phyloP scores from a whole-genome alignment of 1,140 invertebrate species.

The Cotesia typhae region DNA sequence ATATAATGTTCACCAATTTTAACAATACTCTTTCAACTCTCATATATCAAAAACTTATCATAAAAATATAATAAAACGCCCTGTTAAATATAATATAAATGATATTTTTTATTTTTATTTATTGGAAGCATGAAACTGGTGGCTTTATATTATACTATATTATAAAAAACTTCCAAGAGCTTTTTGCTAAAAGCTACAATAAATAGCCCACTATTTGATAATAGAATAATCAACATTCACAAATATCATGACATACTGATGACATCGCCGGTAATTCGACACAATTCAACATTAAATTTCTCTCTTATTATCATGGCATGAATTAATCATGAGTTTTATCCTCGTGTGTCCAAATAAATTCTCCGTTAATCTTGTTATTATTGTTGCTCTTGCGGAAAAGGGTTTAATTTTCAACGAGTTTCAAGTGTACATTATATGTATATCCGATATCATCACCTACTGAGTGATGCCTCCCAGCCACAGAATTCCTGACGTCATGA shows the following conservation, averaged over 20 bases:
- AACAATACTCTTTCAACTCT: no score
- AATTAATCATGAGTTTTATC: constrained; percentile 1
- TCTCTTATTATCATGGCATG: background rate
- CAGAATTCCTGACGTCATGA: constrained; percentile 12
- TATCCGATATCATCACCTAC: background rate
- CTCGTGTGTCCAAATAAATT: background rate
- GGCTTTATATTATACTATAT: no score
- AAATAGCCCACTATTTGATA: background rate
- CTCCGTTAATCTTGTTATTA: background rate
- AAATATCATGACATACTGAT: background rate
- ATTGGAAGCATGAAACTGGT: no score
- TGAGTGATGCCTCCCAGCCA: background rate
- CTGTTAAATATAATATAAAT: no score
- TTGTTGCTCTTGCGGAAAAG: background rate
- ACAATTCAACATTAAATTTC: constrained; percentile 8
- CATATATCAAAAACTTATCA: no score
- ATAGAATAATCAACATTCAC: background rate
- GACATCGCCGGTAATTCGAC: background rate
- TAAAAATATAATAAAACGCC: no score
- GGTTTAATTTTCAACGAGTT: background rate
- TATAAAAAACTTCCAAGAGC: no score
- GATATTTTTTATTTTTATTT: no score
- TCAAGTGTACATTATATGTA: background rate
- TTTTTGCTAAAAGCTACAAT: no score
- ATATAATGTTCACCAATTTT: no score